phyloP scores from a whole-genome alignment of 2,113 vertebrate species.

The Mustelus asterias region DNA sequence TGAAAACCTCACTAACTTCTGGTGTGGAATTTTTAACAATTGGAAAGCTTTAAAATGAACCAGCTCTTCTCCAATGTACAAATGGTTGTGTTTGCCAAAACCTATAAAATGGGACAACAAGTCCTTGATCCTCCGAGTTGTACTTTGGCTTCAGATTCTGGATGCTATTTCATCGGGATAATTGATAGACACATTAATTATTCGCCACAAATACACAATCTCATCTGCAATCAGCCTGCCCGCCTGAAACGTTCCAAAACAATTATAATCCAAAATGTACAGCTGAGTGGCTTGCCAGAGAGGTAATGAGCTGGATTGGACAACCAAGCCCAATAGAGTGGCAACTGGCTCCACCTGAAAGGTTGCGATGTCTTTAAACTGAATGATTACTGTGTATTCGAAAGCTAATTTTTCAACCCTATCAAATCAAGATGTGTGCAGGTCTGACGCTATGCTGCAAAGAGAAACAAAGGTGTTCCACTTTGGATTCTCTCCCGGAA shows the following conservation, averaged over 20 bases:
- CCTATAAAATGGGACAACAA: background rate
- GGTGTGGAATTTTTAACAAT: background rate
- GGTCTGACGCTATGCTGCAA: background rate
- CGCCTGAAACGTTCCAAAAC: background rate
- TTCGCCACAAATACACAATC: background rate
- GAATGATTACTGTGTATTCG: background rate
- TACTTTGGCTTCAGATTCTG: background rate
- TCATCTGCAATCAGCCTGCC: background rate
- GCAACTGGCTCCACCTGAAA: background rate
- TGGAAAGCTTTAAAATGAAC: background rate
- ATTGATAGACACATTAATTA: background rate
- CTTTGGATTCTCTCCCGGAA: background rate
- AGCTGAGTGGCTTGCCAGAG: background rate
- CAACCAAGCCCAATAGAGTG: background rate
- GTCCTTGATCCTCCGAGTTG: background rate
- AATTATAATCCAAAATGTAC: background rate
- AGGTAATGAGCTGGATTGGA: background rate
- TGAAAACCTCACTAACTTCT: background rate
- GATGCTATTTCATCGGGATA: background rate
- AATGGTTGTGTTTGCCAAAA: background rate
- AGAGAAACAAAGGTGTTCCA: background rate
- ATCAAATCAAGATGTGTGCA: background rate
- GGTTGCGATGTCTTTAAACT: background rate
- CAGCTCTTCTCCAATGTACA: background rate
- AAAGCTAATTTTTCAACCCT: background rate